Evolutionary conservation across 2,797 vertebrate genomes (phyloP).

Genomic region (Sarcoramphus papa): DNA sequence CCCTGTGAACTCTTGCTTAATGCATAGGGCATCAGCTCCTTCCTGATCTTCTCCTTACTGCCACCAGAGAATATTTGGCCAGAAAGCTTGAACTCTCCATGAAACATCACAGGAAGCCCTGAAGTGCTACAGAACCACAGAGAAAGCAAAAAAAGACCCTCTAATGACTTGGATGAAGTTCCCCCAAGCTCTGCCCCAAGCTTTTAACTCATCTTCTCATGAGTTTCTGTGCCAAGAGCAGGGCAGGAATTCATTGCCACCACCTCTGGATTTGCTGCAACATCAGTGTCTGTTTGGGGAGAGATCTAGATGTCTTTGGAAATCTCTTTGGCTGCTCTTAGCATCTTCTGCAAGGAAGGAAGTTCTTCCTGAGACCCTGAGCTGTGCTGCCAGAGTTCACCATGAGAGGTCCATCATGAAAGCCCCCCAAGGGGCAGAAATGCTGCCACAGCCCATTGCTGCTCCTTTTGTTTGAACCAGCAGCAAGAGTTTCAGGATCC

Average conservation of each 20-base stretch:
- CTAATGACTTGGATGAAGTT: neutral
- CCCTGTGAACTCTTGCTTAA: neutral
- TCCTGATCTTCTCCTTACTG: neutral
- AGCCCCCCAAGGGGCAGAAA: neutral
- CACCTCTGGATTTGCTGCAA: neutral
- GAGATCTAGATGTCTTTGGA: neutral
- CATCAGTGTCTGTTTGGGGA: neutral
- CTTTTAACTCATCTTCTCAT: neutral
- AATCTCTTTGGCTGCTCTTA: neutral
- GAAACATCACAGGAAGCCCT: neutral
- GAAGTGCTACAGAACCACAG: neutral
- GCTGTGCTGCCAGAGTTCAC: neutral
- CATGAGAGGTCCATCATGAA: accelerated
- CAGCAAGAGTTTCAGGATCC: neutral
- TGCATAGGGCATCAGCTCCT: neutral
- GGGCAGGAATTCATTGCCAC: neutral
- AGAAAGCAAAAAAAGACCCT: neutral
- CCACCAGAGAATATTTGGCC: neutral
- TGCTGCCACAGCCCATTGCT: neutral
- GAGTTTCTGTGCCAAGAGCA: accelerated
- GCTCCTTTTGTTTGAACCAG: neutral
- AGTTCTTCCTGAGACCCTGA: neutral
- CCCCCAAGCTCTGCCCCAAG: neutral
- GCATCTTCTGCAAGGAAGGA: neutral
- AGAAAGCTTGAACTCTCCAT: neutral